Evolutionary conservation across 2,888 invertebrate species (phyloP), one percentile per base, ranked within the genome.

Genomic region (Nudaria mundana): DNA sequence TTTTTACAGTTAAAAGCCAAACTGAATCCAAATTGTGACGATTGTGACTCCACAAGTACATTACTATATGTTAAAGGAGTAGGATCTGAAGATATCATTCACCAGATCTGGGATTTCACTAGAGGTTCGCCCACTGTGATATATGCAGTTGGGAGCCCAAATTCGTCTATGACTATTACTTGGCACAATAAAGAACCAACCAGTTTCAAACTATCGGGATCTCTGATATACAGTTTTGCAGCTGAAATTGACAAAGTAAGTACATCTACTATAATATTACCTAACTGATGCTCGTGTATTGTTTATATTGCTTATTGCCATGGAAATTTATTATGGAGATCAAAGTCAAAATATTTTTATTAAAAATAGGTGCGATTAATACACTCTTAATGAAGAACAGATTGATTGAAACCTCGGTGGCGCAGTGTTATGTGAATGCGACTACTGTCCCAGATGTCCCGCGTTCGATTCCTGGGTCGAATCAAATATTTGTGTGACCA

Each of bases 61-160:
- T 66, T 91, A 0, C 56, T 91, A 3, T 90, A 93, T 58, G 74
- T 91, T 5, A 75, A 78, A 60, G 92, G 92, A 0, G 86, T 82
- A 13, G 91, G 93, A 0, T 44, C 71, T 1, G 72, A 86, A 30
- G 93, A 94, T 67, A 89, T 89, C 0, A 67, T 93, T 1, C 93
- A 94, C 63, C 93, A 93, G 64, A 52, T 94, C 30, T 93, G 93
- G 91, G 92, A 93, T 71, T 92, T 93, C 55, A 86, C 90, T 2
- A 39, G 59, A 14, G 87, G 90, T 3, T 78, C 87, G 26, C 93
- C 93, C 0, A 90, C 91, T 1, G 61, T 93, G 15, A 71, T 93
- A 10, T 73, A 91, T 18, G 87, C 90, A 0, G 65, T 91, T 0
- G 91, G 91, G 0, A 67, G 79, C 0, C 50, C 74, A 0, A 79